phyloP scores from a whole-genome alignment of 2,797 vertebrate species.

The Uromys caudimaculatus region DNA sequence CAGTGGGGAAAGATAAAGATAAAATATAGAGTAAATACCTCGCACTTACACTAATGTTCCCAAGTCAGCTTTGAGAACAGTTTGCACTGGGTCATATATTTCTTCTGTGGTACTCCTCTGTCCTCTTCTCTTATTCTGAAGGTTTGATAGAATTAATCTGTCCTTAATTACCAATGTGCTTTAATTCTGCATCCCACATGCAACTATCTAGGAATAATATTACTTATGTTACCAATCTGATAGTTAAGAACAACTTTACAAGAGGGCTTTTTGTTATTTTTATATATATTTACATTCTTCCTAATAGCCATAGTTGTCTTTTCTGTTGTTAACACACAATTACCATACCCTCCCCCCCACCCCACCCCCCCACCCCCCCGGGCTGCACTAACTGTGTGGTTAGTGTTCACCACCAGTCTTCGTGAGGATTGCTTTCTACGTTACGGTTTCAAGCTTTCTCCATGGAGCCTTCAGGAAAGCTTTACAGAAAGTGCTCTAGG shows the following conservation, averaged over 20 bases:
- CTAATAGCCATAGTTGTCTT: neutral
- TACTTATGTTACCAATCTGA: neutral
- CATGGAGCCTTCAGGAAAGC: neutral
- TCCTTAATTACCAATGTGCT: constrained; percentile 11
- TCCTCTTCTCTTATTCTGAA: neutral
- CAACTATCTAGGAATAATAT: constrained; percentile 2
- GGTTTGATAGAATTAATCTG: constrained; percentile 28
- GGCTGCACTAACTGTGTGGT: neutral
- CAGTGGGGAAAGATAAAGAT: neutral
- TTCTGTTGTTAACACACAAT: neutral
- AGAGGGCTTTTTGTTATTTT: neutral
- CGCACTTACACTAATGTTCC: neutral
- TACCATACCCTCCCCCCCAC: neutral
- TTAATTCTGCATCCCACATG: constrained; percentile 1
- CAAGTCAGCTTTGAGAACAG: constrained; percentile 49
- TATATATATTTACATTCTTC: neutral
- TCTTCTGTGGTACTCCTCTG: neutral
- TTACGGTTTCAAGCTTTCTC: constrained; percentile 3
- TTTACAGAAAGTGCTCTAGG: neutral
- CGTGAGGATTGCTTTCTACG: constrained; percentile 3
- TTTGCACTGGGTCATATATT: constrained; percentile 48
- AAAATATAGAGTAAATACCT: neutral
- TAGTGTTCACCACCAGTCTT: constrained; percentile 16
- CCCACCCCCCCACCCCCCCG: neutral
- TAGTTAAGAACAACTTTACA: constrained; percentile 10